Base-by-base conservation (phyloP, 2,888 invertebrate genomes). In the Amblyjoppa proteus region DNA sequence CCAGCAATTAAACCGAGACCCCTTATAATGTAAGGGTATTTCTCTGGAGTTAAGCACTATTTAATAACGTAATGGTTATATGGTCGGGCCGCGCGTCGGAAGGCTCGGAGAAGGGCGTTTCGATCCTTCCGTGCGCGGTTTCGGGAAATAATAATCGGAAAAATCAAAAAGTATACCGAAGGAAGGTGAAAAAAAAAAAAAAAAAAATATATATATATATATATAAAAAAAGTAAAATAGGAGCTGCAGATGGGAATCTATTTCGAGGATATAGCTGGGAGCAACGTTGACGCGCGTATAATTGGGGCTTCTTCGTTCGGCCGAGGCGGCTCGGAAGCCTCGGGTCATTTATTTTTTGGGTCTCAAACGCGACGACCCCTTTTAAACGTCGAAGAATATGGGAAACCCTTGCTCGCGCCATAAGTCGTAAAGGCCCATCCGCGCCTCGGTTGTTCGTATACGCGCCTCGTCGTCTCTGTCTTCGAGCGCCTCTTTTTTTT, bases 21-120 rank as follows among this genome's bases (percentile, higher is more conserved):
- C 68, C 41, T 53, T 78, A 84, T 83, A 82, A 61, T 53, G 45
- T 9, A 28, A 25, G 80, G 66, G 58, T 64, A 45, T 49, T 84
- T 78, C 75, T 66, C 75, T 25, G 81, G 87, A 90, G 90, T 90
- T 92, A 91, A 93, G 91, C 92, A 92, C 90, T 93, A 92, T 93
- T 93, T 93, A 94, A 94, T 94, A 94, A 94, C 91, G 91, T 92
- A 93, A 93, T 93, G 92, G 93, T 94, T 93, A 94, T 93, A 93
- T 92, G 92, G 92, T 92, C 91, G 92, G 92, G 92, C 68, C 76
- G 66, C 53, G 38, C 41, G 56, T 76, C 71, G 51, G 58, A 83
- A 78, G 80, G 75, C 79, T 74, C 38, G 61, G 51, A 64, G 75
- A 51, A 81, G 34, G 41, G 61, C 61, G 61, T 13, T 64, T 34